Conservation (phyloP, 92 coral and sea anemone genomes). For the Meandrina meandrites region DNA sequence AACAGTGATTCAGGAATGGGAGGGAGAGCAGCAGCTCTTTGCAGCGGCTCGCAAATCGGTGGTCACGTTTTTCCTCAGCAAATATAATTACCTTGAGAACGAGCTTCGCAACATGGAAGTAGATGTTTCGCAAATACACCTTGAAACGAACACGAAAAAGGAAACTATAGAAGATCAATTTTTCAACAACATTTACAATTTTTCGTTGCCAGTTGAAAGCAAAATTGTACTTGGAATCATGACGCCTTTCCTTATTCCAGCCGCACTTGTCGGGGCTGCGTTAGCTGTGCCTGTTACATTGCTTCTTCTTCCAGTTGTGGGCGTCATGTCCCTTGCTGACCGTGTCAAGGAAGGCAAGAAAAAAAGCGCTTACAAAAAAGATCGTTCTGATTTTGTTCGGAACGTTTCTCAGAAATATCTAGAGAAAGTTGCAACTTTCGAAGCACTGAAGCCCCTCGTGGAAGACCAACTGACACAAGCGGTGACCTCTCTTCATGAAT, state of each 20-base stretch:
- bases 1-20: conserved; percentile 38
- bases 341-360: neutral
- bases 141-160: neutral
- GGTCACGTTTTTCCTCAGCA: neutral
- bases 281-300: conserved; percentile 29
- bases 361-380: neutral
- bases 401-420: conserved; percentile 13
- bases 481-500: neutral
- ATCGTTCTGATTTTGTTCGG: conserved; percentile 20
- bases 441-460: neutral
- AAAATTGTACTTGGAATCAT: conserved; percentile 36
- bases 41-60: conserved; percentile 17
- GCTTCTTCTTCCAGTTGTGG: conserved; percentile 10
- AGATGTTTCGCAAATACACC: neutral
- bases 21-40: conserved; percentile 7
- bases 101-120: conserved; percentile 18
- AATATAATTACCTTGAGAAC: conserved; percentile 21
- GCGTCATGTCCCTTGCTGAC: conserved; percentile 5
- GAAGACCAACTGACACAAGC: conserved; percentile 20
- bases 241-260: conserved; percentile 37
- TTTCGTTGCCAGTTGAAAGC: neutral
- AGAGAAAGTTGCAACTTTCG: neutral
- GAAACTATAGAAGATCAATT: neutral
- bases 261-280: conserved; percentile 1
- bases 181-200: neutral